Evolutionary conservation across 1,140 invertebrate genomes (phyloP).

Genomic region (Conus ventricosus): DNA sequence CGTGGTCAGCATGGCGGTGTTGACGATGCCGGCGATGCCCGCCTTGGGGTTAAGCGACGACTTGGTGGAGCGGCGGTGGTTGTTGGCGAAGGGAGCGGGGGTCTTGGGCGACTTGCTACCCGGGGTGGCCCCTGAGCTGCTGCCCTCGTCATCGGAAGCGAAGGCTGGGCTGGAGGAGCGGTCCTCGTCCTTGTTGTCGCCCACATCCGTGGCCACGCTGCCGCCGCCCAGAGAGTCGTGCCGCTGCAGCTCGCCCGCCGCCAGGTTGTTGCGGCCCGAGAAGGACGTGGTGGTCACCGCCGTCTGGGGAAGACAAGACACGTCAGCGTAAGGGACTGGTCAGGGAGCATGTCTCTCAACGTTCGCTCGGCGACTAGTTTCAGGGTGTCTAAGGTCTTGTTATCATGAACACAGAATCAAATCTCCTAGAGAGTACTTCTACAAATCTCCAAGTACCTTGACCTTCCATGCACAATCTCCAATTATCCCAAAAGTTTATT

Average conservation of each 20-base stretch:
- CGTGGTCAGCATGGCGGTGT: conserved; percentile 64
- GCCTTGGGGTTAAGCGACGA: conserved; percentile 16
- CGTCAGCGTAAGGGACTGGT: conserved; percentile 24
- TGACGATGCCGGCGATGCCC: conserved; percentile 58
- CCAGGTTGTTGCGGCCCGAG: conserved; percentile 38
- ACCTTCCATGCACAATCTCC: too few species aligned
- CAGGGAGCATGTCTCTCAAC: conserved; percentile 25
- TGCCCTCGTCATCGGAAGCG: conserved; percentile 90
- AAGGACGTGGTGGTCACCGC: conserved; percentile 64
- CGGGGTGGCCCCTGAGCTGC: conserved; percentile 66
- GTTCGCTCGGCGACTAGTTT: conserved; percentile 36
- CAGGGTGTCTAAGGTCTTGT: not conserved
- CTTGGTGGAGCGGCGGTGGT: conserved; percentile 31
- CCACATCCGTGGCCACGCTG: conserved; percentile 52
- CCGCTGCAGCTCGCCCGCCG: not conserved
- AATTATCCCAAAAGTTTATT: too few species aligned
- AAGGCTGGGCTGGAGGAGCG: conserved; percentile 95
- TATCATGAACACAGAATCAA: too few species aligned
- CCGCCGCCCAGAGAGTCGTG: conserved; percentile 26
- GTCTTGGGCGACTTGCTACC: conserved; percentile 44
- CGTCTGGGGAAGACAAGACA: not conserved
- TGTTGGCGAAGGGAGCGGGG: conserved; percentile 5
- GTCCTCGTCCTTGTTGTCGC: conserved; percentile 81
- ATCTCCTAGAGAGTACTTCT: too few species aligned
- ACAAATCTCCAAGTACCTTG: too few species aligned